Conservation (phyloP, 2,113 vertebrate species). For the Amphiprion percula region DNA sequence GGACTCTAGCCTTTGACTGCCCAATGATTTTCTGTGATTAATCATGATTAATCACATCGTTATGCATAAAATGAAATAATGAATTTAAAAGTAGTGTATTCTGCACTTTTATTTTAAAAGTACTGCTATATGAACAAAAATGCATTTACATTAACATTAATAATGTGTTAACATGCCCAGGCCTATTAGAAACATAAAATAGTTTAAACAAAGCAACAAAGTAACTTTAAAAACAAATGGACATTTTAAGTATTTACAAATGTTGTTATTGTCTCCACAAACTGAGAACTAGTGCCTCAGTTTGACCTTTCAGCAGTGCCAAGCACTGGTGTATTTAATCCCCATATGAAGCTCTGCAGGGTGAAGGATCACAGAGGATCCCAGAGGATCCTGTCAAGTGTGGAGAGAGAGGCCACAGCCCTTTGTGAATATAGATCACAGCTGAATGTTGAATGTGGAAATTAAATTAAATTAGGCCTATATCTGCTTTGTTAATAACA, state of each 20-base stretch:
- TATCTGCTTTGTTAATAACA: neutral
- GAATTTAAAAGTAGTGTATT: too few species aligned
- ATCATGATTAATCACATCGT: too few species aligned
- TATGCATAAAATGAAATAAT: too few species aligned
- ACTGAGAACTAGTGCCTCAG: neutral
- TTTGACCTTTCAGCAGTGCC: constrained; percentile 30
- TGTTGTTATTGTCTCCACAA: constrained; percentile 1
- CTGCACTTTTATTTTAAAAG: too few species aligned
- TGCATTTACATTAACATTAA: too few species aligned
- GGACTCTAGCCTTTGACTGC: neutral
- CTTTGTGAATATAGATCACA: neutral
- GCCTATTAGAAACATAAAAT: neutral
- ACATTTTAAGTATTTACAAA: neutral
- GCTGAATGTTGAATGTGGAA: neutral
- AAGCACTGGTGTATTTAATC: constrained; percentile 32
- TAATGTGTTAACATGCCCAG: too few species aligned
- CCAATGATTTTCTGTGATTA: neutral
- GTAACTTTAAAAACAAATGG: neutral
- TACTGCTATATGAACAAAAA: too few species aligned
- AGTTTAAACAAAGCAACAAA: neutral
- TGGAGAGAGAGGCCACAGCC: neutral
- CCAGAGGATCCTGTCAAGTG: constrained; percentile 12
- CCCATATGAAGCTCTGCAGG: constrained; percentile 15
- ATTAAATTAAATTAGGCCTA: neutral
- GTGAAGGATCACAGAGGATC: neutral